phyloP scores from a whole-genome alignment of 2,888 invertebrate genomes.

The Eristalis tenax region DNA sequence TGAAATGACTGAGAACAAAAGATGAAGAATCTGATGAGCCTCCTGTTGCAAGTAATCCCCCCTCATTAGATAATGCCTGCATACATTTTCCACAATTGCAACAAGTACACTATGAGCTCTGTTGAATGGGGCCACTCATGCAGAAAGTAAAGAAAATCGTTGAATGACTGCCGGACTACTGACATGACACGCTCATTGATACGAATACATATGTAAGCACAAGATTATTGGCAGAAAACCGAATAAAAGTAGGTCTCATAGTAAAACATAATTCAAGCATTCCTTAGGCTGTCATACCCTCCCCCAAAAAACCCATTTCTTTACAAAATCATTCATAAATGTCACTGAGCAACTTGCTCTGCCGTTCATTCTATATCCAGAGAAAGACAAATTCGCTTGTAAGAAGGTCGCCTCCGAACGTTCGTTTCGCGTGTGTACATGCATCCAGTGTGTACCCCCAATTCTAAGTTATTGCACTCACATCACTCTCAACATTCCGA shows the following conservation, averaged over 20 bases:
- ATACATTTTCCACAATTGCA: neutral
- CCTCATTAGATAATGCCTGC: neutral
- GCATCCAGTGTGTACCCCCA: conserved; percentile 47
- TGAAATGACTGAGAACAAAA: neutral
- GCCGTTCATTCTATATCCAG: neutral
- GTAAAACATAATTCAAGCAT: neutral
- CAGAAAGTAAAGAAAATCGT: neutral
- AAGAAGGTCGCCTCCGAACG: conserved; percentile 16
- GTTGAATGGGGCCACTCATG: neutral
- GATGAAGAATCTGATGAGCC: conserved; percentile 10
- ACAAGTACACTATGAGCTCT: neutral
- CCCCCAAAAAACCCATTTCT: neutral
- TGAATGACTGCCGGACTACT: neutral
- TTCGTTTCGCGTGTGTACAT: conserved; percentile 14
- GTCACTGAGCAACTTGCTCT: neutral
- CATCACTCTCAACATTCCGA: conserved; percentile 27
- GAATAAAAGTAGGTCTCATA: neutral
- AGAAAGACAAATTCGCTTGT: neutral
- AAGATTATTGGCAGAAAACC: neutral
- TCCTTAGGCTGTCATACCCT: neutral
- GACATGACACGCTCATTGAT: neutral
- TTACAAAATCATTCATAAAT: neutral
- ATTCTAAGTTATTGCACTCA: conserved; percentile 54
- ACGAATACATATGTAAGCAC: neutral
- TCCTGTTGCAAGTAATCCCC: neutral